Conservation (phyloP, 2,888 invertebrate species). For the Xestobium rufovillosum region DNA sequence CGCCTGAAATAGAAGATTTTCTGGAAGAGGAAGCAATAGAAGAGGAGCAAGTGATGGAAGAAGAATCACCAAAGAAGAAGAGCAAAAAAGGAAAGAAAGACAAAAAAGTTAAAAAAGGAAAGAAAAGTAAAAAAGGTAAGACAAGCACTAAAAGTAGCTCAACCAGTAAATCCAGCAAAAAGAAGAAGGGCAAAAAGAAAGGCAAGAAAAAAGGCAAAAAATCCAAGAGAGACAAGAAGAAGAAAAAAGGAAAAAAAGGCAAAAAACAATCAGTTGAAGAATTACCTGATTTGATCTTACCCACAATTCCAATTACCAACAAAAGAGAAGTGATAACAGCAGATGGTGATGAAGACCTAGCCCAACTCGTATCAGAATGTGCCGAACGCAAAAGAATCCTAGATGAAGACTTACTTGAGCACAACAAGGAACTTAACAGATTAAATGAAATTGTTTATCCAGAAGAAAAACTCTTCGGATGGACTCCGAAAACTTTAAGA, state of each 20-base stretch:
- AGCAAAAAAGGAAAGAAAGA: background rate
- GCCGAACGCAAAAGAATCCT: too few relatives aligned
- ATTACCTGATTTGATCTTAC: background rate
- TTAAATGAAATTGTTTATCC: conserved; percentile 1
- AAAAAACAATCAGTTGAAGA: background rate
- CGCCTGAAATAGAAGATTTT: background rate
- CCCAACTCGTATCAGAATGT: background rate
- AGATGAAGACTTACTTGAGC: too few relatives aligned
- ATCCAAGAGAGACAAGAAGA: conserved; percentile 1
- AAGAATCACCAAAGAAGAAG: background rate
- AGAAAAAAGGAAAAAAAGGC: background rate
- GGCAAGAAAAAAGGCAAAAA: conserved; percentile 1
- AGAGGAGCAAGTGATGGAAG: background rate
- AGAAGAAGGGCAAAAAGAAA: conserved; percentile 1
- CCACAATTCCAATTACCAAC: conserved; percentile 2
- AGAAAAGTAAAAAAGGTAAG: background rate
- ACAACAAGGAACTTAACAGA: background rate
- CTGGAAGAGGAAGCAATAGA: background rate
- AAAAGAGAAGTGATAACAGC: background rate
- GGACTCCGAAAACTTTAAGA: background rate
- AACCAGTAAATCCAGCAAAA: background rate
- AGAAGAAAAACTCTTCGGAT: background rate
- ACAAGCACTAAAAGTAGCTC: background rate
- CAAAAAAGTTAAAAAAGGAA: conserved; percentile 1
- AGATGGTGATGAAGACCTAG: background rate